A percentile compares a stretch with the other conserved stretches of the same genome.
These are phyloP conservation scores for Junco hyemalis DNA, from an alignment of 2,113 vertebrate species.

Conservation along the genomic window DNA sequence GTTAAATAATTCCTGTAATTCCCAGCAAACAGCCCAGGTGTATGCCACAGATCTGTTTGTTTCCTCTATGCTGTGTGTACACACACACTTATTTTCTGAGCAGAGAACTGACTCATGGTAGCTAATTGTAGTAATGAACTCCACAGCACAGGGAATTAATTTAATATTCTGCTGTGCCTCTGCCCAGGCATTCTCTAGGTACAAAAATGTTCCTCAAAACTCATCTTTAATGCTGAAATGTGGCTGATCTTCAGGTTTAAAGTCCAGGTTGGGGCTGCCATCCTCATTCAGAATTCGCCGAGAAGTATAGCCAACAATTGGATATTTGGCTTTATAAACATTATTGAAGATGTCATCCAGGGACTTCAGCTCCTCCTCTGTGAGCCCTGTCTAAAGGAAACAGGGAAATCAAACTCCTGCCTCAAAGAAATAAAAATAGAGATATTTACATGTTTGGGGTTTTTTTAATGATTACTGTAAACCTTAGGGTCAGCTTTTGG, in stretches of 20 bases:
- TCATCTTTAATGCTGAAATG: conserved; percentile 90
- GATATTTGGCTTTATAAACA: conserved; percentile 95
- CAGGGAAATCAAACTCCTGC: background rate
- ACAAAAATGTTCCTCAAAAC: conserved; percentile 74
- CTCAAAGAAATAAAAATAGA: conserved; percentile 1
- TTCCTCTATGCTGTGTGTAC: background rate
- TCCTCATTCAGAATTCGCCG: conserved; percentile 86
- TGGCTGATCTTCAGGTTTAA: conserved; percentile 92
- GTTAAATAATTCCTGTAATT: background rate
- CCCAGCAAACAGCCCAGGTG: background rate
- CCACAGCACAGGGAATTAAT: background rate
- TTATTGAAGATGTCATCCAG: conserved; percentile 87
- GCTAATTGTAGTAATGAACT: background rate
- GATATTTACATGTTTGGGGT: background rate
- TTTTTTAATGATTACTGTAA: background rate
- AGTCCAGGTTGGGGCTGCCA: conserved; percentile 88
- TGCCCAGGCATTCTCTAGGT: background rate
- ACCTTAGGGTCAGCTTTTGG: background rate
- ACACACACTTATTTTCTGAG: background rate
- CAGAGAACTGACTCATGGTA: background rate
- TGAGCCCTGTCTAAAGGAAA: conserved; percentile 82
- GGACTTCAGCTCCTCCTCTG: conserved; percentile 82
- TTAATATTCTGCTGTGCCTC: background rate
- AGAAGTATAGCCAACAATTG: conserved; percentile 92
- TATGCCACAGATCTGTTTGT: background rate